Percentiles rank a stretch among this genome's conserved stretches.
Evolutionary conservation across 2,113 vertebrate genomes (phyloP).

Genomic region (Galbula dea): DNA sequence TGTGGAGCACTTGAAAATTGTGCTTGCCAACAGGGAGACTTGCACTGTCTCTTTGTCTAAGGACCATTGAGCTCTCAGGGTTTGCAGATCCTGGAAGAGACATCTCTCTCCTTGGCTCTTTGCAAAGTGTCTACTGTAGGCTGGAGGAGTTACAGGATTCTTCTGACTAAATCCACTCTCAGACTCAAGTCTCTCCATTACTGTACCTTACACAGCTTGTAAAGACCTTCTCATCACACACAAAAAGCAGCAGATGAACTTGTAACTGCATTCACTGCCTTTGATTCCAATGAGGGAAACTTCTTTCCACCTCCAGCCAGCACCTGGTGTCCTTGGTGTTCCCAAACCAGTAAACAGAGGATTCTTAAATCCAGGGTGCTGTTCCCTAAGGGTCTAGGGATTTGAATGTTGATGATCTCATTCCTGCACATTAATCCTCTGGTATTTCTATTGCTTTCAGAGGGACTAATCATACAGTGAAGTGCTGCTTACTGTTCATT

Average conservation of each 20-base stretch:
- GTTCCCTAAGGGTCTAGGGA: background rate
- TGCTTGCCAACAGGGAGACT: background rate
- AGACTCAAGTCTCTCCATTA: background rate
- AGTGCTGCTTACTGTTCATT: background rate
- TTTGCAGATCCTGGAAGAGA: background rate
- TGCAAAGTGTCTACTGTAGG: background rate
- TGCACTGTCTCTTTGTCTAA: background rate
- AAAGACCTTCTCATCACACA: background rate
- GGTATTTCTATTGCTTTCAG: background rate
- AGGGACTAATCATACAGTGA: background rate
- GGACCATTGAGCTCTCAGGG: background rate
- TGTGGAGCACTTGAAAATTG: background rate
- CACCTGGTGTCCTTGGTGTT: rapidly evolving
- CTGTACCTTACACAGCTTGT: background rate
- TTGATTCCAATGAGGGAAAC: background rate
- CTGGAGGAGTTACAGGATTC: background rate
- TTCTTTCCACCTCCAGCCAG: background rate
- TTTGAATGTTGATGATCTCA: background rate
- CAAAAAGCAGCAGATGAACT: background rate
- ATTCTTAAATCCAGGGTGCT: background rate
- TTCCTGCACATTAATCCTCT: background rate
- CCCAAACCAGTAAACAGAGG: background rate
- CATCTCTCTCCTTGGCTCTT: background rate
- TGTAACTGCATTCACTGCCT: background rate
- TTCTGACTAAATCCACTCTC: background rate